Evolutionary conservation across 1,140 invertebrate genomes (phyloP).

Genomic region (Drosophila arawakana): DNA sequence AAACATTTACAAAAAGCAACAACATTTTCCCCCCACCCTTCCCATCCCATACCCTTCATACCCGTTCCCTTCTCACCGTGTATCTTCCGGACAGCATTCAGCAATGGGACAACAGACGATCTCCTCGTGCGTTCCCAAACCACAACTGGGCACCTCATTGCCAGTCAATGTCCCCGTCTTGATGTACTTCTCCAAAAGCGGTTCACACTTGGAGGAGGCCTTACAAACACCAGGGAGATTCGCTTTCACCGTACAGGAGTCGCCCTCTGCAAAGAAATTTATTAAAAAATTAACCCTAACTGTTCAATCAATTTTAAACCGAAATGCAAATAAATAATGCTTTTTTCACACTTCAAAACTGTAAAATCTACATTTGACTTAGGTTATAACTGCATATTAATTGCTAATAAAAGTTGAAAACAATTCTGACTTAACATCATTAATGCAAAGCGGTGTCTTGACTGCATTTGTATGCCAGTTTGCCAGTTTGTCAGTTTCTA

Average conservation of each 20-base stretch:
- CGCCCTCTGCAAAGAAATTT: slow-evolving; percentile 42
- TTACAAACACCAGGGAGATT: slow-evolving; percentile 47
- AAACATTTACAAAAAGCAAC: slow-evolving; percentile 35
- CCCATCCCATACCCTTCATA: background rate
- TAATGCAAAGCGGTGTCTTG: background rate
- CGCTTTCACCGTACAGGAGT: slow-evolving; percentile 37
- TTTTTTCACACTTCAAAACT: too few relatives aligned
- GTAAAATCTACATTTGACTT: too few relatives aligned
- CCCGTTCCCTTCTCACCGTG: slow-evolving; percentile 8
- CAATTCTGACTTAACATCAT: too few relatives aligned
- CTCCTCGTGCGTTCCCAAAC: slow-evolving; percentile 58
- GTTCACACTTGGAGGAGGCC: slow-evolving; percentile 49
- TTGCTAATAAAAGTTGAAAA: too few relatives aligned
- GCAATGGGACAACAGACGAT: slow-evolving; percentile 69
- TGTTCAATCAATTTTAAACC: too few relatives aligned
- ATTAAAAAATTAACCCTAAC: background rate
- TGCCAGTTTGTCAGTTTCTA: too few relatives aligned
- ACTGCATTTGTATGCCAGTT: too few relatives aligned
- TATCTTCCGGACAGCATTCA: slow-evolving; percentile 50
- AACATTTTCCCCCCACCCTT: background rate
- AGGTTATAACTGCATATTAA: too few relatives aligned
- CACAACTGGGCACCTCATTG: slow-evolving; percentile 59
- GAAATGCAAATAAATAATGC: too few relatives aligned
- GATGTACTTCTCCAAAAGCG: slow-evolving; percentile 52
- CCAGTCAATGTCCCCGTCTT: slow-evolving; percentile 29